Percentiles rank a stretch among this genome's conserved stretches.
phyloP scores from a whole-genome alignment of 2,113 vertebrate species.

The Ophthalmolycus amberensis region DNA sequence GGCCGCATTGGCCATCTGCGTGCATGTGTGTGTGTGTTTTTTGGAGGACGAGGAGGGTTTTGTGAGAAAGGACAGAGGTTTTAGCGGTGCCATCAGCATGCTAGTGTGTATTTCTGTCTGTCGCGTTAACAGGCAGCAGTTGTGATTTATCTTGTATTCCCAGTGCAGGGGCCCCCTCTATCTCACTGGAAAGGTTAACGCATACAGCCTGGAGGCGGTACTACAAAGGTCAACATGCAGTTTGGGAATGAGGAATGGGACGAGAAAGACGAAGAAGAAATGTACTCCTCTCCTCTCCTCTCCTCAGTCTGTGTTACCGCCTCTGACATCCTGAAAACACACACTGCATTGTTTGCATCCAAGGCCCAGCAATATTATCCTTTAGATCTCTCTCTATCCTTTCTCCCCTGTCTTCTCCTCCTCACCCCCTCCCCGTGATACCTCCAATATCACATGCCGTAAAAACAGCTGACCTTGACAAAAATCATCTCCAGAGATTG shows the following conservation, averaged over 20 bases:
- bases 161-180: slow-evolving; percentile 61
- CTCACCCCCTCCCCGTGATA: slow-evolving; percentile 36
- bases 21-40: neutral
- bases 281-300: neutral
- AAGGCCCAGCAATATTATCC: slow-evolving; percentile 36
- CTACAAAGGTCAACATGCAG: slow-evolving; percentile 79
- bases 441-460: slow-evolving; percentile 48
- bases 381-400: slow-evolving; percentile 28
- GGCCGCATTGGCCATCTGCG: slow-evolving; percentile 13
- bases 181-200: slow-evolving; percentile 80
- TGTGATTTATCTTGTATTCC: slow-evolving; percentile 78
- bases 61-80: slow-evolving; percentile 43
- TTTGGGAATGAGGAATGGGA: slow-evolving; percentile 75
- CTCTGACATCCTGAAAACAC: slow-evolving; percentile 42
- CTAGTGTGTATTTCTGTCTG: slow-evolving; percentile 58
- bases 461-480: slow-evolving; percentile 74
- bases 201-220: slow-evolving; percentile 76
- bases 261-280: slow-evolving; percentile 35
- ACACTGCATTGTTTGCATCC: slow-evolving; percentile 20
- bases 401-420: slow-evolving; percentile 33
- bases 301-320: neutral
- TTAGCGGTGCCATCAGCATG: slow-evolving; percentile 30
- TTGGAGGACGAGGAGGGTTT: slow-evolving; percentile 13
- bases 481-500: slow-evolving; percentile 59
- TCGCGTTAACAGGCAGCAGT: slow-evolving; percentile 60